Evolutionary conservation across 2,797 vertebrate species (phyloP).

Genomic region (Smutsia temminckii): DNA sequence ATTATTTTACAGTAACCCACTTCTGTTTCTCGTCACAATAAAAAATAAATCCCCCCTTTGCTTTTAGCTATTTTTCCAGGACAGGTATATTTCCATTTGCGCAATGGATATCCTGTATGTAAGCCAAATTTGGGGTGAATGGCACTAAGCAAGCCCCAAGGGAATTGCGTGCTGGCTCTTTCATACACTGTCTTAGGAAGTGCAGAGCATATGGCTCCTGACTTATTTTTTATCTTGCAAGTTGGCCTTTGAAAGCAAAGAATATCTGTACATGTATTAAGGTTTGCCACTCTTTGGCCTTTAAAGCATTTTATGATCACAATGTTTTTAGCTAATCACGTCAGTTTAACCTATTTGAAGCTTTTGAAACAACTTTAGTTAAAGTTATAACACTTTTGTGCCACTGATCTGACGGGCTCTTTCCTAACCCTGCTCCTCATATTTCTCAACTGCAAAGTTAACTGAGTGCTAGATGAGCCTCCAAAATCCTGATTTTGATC

Average conservation of each 20-base stretch:
- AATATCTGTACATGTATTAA: not conserved
- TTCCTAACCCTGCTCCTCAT: not conserved
- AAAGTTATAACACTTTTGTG: constrained; percentile 7
- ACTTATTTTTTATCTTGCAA: not conserved
- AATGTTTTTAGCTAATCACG: not conserved
- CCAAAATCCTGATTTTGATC: not conserved
- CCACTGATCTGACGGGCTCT: not conserved
- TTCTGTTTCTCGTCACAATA: constrained; percentile 77
- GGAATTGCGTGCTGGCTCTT: not conserved
- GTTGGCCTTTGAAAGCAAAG: constrained; percentile 30
- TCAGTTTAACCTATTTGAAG: constrained; percentile 6
- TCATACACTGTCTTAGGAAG: not conserved
- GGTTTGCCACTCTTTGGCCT: not conserved
- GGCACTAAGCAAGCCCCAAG: not conserved
- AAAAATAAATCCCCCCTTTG: constrained; percentile 25
- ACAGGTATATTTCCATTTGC: constrained; percentile 39
- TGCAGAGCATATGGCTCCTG: not conserved
- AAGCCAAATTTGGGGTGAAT: not conserved
- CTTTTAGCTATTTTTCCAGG: constrained; percentile 61
- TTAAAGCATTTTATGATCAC: not conserved
- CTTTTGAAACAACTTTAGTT: not conserved
- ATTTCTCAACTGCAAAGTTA: constrained; percentile 26
- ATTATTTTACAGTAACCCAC: constrained; percentile 70
- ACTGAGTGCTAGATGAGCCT: not conserved
- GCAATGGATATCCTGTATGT: not conserved